These are phyloP conservation scores for Drosophila nigricruria DNA, from an alignment of 2,888 invertebrate genomes.

Conservation along the genomic window DNA sequence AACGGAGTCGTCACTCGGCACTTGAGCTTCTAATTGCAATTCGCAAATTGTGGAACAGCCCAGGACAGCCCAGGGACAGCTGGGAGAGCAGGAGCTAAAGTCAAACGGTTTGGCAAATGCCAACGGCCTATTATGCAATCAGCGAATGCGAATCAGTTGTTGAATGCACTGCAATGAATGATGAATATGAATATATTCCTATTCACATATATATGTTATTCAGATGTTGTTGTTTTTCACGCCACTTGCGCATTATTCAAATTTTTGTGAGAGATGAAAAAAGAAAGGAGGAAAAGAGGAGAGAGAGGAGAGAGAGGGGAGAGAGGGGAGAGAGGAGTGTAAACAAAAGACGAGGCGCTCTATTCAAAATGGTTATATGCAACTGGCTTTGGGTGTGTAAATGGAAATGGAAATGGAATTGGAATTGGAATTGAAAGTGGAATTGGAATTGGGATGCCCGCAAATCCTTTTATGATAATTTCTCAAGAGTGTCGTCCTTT, in stretches of 20 bases:
- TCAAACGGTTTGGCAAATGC: slow-evolving; percentile 40
- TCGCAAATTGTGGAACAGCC: slow-evolving; percentile 46
- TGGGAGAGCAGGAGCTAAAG: slow-evolving; percentile 18
- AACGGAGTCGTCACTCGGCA: slow-evolving; percentile 26
- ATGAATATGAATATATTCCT: slow-evolving; percentile 41
- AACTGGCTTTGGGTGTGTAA: neutral
- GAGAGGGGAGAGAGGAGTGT: slow-evolving; percentile 8
- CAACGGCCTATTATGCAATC: slow-evolving; percentile 67
- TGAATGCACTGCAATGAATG: slow-evolving; percentile 48
- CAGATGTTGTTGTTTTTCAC: slow-evolving; percentile 58
- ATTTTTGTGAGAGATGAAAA: slow-evolving; percentile 59
- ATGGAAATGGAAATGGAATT: slow-evolving; percentile 12
- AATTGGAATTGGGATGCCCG: slow-evolving; percentile 49
- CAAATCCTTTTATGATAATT: slow-evolving; percentile 84
- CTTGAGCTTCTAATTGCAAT: slow-evolving; percentile 69
- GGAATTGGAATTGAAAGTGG: slow-evolving; percentile 15
- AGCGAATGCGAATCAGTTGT: slow-evolving; percentile 28
- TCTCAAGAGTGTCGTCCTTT: slow-evolving; percentile 85
- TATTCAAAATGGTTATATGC: slow-evolving; percentile 63
- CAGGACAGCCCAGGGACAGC: neutral
- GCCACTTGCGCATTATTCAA: slow-evolving; percentile 80
- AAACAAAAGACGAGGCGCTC: slow-evolving; percentile 70
- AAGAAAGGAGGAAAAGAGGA: slow-evolving; percentile 9
- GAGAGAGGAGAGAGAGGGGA: slow-evolving; percentile 12
- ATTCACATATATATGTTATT: slow-evolving; percentile 1